phyloP scores from a whole-genome alignment of 1,140 invertebrate species.

The Drosophila jambulina region DNA sequence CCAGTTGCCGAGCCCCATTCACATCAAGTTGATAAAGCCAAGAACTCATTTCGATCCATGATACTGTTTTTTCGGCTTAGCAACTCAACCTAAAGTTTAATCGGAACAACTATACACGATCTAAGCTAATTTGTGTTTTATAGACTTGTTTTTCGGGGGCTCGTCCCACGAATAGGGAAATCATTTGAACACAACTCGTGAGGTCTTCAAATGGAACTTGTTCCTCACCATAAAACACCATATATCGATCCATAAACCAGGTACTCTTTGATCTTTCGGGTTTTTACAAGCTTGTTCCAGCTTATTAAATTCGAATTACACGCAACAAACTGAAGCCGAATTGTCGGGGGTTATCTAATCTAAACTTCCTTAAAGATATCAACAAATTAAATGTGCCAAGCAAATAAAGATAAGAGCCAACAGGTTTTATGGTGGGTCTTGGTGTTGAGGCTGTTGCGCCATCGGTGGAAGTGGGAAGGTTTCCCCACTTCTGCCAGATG shows the following conservation, averaged over 20 bases:
- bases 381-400: conserved; percentile 35
- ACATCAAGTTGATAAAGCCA: conserved; percentile 29
- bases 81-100: conserved; percentile 9
- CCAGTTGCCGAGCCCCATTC: conserved; percentile 11
- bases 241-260: conserved; percentile 29
- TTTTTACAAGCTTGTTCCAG: conserved; percentile 12
- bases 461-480: conserved; percentile 28
- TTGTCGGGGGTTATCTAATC: conserved; percentile 39
- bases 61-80: conserved; percentile 13
- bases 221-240: conserved; percentile 8
- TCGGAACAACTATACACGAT: conserved; percentile 9
- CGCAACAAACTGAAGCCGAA: conserved; percentile 3
- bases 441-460: conserved; percentile 34
- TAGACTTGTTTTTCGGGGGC: conserved; percentile 45
- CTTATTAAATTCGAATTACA: conserved; percentile 51
- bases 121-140: conserved; percentile 16
- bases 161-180: conserved; percentile 28
- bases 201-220: conserved; percentile 26
- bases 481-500: conserved; percentile 39
- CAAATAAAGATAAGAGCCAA: conserved; percentile 40
- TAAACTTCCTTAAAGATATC: conserved; percentile 33
- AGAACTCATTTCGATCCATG: conserved; percentile 21
- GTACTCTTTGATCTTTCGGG: conserved; percentile 26
- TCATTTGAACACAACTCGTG: background rate
- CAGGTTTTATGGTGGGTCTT: conserved; percentile 31